phyloP scores from a whole-genome alignment of 2,888 invertebrate species.

The Elegia similella region DNA sequence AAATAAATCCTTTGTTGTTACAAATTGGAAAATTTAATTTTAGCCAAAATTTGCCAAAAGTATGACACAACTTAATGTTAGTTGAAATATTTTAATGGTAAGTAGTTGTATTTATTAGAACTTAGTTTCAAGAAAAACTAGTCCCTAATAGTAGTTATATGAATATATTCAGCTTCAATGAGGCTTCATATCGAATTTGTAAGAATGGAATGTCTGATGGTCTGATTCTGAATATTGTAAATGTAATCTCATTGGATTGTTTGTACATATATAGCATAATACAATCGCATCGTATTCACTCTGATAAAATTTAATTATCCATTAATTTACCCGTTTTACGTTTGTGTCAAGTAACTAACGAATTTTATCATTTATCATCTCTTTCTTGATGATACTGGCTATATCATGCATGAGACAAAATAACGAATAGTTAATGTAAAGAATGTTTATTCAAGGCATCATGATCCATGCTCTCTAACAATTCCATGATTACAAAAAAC shows the following conservation, averaged over 20 bases:
- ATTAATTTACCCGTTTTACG: no score
- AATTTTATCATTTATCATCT: no score
- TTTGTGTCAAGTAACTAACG: no score
- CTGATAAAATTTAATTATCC: no score
- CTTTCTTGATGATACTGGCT: no score
- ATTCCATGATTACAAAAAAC: neutral
- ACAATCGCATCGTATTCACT: no score
- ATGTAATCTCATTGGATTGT: neutral
- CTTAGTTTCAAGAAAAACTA: slow-evolving; percentile 53
- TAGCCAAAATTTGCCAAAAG: slow-evolving; percentile 78
- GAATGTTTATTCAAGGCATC: neutral
- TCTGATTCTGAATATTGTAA: slow-evolving; percentile 13
- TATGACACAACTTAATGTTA: slow-evolving; percentile 52
- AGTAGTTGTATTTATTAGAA: slow-evolving; percentile 51
- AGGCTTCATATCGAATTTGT: slow-evolving; percentile 51
- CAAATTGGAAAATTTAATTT: slow-evolving; percentile 54
- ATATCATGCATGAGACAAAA: no score
- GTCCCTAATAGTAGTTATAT: slow-evolving; percentile 45
- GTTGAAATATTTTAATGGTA: slow-evolving; percentile 43
- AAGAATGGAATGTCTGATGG: slow-evolving; percentile 18
- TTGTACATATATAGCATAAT: slow-evolving; percentile 3
- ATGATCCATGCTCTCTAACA: neutral
- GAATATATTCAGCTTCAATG: slow-evolving; percentile 41
- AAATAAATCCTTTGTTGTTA: slow-evolving; percentile 15
- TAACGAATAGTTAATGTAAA: neutral